Base-by-base conservation (phyloP, 2,797 vertebrate genomes). In the Aythya fuligula region DNA sequence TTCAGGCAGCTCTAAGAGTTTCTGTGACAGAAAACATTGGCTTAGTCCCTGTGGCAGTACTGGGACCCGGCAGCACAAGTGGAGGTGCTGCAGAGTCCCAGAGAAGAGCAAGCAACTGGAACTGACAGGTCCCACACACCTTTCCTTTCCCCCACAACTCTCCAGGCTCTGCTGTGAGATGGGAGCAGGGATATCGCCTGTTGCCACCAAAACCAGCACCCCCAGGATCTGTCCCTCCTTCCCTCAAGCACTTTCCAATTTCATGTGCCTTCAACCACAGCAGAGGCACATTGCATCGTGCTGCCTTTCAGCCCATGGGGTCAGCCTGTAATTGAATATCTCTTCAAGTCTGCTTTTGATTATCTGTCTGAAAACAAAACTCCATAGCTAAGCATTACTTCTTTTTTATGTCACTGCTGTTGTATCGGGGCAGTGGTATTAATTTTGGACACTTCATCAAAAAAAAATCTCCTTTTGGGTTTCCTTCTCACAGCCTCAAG, bases 331-430 rank as follows among this genome's bases (percentile, higher is more conserved):
- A 94, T 34, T 93, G 64, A 85, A 87, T 95, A n/a, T 84, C 43
- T 92, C 66, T 71, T 62, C 4, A 10, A 91, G 76, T 58, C 92
- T 43, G 75, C 41, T 90, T 96, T 95, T 95, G 94, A 96, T 96
- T 96, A 93, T 81, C 92, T 95, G 85, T 85, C 94, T 90, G 90
- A 96, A 95, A 94, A 81, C 80, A 94, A 95, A 97, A 94, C 67
- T 91, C 96, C 2, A 2, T 51, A 95, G 91, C 80, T 96, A 96
- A 95, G 93, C 90, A 93, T 77, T 96, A 64, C 88, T 92, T 93
- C 88, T 91, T 76, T 79, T 96, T 97, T 90, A 95, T 96, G 78
- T 81, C 2, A 1, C 83, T 66, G 60, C 62, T 91, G 85, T 75
- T 91, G 86, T 91, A 87, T 91, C 91, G 89, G 88, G 75, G 32